phyloP scores from a whole-genome alignment of 2,888 invertebrate genomes.

The Acrocera orbiculus region DNA sequence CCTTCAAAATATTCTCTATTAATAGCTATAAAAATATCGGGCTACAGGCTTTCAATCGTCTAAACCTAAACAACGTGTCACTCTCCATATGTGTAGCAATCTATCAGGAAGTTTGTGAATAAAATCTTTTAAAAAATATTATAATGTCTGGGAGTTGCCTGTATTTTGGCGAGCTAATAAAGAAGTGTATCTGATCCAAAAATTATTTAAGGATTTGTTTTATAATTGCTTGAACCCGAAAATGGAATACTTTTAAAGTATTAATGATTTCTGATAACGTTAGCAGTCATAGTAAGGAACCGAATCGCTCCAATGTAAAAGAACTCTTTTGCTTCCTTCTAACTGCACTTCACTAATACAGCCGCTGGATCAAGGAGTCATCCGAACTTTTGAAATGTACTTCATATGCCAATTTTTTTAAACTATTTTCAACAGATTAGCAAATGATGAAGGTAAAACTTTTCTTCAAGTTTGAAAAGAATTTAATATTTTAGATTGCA shows the following conservation, averaged over 20 bases:
- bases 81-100: constrained; percentile 19
- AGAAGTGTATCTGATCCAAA: not conserved
- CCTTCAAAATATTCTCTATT: too few species aligned
- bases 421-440: too few species aligned
- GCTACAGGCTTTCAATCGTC: constrained; percentile 13
- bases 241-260: not conserved
- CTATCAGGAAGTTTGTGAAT: constrained; percentile 18
- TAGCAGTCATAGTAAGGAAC: not conserved
- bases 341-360: not conserved
- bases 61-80: constrained; percentile 18
- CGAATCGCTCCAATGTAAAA: constrained; percentile 1
- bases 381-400: constrained; percentile 2
- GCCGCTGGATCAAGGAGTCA: constrained; percentile 3
- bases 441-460: too few species aligned
- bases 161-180: not conserved
- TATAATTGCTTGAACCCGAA: not conserved
- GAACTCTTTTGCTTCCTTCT: constrained; percentile 2
- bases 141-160: not conserved
- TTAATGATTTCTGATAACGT: not conserved
- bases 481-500: too few species aligned
- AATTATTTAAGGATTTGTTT: not conserved
- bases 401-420: too few species aligned
- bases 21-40: too few species aligned
- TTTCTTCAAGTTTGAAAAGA: too few species aligned
- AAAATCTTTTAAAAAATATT: constrained; percentile 20